A percentile compares a stretch with the other conserved stretches of the same genome.
These are phyloP conservation scores for Eupithecia subfuscata DNA, from an alignment of 2,888 invertebrate species.

Conservation along the genomic window DNA sequence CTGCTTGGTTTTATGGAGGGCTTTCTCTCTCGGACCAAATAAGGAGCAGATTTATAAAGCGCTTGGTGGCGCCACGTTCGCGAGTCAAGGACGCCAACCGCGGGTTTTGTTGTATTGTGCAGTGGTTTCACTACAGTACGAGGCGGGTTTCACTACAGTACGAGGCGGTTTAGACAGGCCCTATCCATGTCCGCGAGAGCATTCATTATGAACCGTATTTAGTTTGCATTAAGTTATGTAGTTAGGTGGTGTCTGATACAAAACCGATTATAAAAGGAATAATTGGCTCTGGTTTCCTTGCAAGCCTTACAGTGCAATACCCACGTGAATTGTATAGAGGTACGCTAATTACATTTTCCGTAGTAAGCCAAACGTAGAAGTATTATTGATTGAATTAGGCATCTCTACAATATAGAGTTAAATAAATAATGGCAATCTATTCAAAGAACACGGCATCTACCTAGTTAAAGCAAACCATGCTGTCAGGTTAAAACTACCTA, in stretches of 20 bases:
- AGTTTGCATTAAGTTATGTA: slow-evolving; percentile 23
- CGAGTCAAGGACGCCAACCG: slow-evolving; percentile 69
- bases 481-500: background rate
- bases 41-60: slow-evolving; percentile 54
- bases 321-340: background rate
- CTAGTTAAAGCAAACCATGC: background rate
- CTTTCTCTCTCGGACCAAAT: slow-evolving; percentile 53
- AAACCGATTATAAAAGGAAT: slow-evolving; percentile 17
- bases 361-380: background rate
- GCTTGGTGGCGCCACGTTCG: slow-evolving; percentile 65
- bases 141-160: slow-evolving; percentile 47
- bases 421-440: slow-evolving; percentile 10
- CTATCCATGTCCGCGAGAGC: slow-evolving; percentile 30
- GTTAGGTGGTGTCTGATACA: slow-evolving; percentile 5
- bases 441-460: background rate
- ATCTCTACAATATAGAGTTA: background rate
- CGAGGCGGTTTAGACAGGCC: slow-evolving; percentile 40
- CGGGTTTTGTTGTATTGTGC: slow-evolving; percentile 52
- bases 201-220: slow-evolving; percentile 18
- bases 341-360: slow-evolving; percentile 4
- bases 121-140: slow-evolving; percentile 47
- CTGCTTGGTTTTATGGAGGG: slow-evolving; percentile 38
- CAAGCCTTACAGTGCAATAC: background rate
- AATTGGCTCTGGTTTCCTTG: slow-evolving; percentile 17
- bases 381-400: background rate